Conservation (phyloP, 2,888 invertebrate species). For the Lutraria lutraria region DNA sequence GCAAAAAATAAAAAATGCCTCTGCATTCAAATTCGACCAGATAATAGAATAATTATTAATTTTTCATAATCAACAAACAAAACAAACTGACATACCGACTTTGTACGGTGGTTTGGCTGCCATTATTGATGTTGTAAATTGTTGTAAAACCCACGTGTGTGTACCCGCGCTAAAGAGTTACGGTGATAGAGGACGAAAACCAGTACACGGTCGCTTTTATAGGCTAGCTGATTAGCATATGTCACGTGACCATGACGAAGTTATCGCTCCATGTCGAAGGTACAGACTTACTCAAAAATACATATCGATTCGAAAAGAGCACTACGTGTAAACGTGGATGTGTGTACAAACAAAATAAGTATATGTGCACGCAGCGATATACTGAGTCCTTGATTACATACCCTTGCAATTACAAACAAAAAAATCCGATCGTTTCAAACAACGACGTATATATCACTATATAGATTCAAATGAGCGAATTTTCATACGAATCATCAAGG, state of each 20-base stretch:
- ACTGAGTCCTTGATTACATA: too few relatives aligned
- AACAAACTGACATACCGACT: conserved; percentile 76
- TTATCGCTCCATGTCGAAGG: neutral
- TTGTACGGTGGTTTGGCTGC: conserved; percentile 79
- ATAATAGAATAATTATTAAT: neutral
- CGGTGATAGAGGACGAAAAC: conserved; percentile 51
- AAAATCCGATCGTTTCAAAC: too few relatives aligned
- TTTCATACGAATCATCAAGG: too few relatives aligned
- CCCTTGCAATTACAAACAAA: too few relatives aligned
- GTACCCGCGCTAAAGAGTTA: neutral
- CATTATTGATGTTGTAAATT: conserved; percentile 60
- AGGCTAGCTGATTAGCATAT: conserved; percentile 37
- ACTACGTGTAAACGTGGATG: neutral
- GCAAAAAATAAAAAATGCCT: too few relatives aligned
- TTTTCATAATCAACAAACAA: neutral
- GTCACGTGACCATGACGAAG: conserved; percentile 40
- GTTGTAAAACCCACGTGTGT: neutral
- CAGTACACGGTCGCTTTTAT: conserved; percentile 22
- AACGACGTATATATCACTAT: too few relatives aligned
- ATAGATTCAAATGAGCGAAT: too few relatives aligned
- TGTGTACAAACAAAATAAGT: too few relatives aligned
- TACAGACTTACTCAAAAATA: neutral
- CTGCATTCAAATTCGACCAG: neutral
- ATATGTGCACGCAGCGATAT: too few relatives aligned
- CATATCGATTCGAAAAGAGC: neutral